phyloP scores from a whole-genome alignment of 2,888 invertebrate genomes.

The Epinotia demarniana region DNA sequence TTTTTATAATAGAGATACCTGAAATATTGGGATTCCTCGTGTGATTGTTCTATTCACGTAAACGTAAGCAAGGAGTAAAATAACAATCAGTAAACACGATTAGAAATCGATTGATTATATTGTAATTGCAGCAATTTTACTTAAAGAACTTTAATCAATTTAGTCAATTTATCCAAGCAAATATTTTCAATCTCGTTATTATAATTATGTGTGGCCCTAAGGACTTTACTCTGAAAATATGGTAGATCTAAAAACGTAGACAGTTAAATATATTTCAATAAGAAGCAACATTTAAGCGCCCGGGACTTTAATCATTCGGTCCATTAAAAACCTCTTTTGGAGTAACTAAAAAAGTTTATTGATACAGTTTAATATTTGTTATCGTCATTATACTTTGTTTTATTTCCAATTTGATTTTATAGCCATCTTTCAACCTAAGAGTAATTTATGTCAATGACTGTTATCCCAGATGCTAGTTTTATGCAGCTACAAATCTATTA shows the following conservation, averaged over 20 bases:
- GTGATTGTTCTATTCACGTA: too few species aligned
- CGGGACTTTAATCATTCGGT: neutral
- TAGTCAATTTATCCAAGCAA: neutral
- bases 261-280: neutral
- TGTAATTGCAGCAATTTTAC: too few species aligned
- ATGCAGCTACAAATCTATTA: conserved; percentile 38
- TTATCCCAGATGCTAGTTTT: conserved; percentile 40
- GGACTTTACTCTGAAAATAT: too few species aligned
- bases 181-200: neutral
- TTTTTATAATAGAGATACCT: neutral
- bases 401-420: conserved; percentile 35
- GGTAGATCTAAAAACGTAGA: neutral
- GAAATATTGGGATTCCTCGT: neutral
- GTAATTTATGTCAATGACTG: conserved; percentile 38
- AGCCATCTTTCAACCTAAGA: conserved; percentile 25
- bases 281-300: neutral
- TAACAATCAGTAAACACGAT: neutral
- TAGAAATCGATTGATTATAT: too few species aligned
- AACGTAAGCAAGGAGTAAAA: neutral
- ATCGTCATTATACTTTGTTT: conserved; percentile 27
- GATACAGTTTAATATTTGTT: conserved; percentile 12
- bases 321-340: conserved; percentile 12
- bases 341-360: conserved; percentile 16
- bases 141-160: too few species aligned
- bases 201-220: neutral